Base-by-base conservation (phyloP, 35 echinoderm and acorn worm genomes). In the Ptychodera flava region DNA sequence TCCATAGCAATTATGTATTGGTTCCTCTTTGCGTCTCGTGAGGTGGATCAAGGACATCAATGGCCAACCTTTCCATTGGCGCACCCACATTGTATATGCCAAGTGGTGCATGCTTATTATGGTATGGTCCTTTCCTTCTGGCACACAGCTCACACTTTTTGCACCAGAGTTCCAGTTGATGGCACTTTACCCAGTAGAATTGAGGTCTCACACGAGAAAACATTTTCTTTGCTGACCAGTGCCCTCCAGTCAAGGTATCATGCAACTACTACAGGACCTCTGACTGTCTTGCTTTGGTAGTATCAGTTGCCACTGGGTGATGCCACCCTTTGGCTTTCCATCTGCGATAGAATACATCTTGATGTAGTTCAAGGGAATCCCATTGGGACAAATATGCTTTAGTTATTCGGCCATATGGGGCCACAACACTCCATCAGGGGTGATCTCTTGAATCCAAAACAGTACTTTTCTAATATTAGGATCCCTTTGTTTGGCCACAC, bases 21-120 rank as follows among this genome's bases (percentile, higher is more conserved):
- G 2, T 38, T 77, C n/a, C n/a, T n/a, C n/a, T n/a, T n/a, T n/a
- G n/a, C n/a, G n/a, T n/a, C n/a, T n/a, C n/a, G n/a, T n/a, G n/a
- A n/a, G n/a, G 36, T 94, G 90, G 83, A 1, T 87, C 87, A 16
- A 85, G 33, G 15, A 89, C 1, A 64, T 92, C 86, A 1, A 92
- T 75, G 1, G 91, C 91, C 1, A 92, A 38, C 45, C 91, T 0
- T 84, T 85, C 91, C 52, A 92, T 79, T 15, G 91, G 80, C 10
- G 33, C 31, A 33, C 82, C 85, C 0, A 78, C 36, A 0, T 15
- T 81, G 27, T 75, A 85, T 1, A 84, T 34, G 31, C 88, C 22
- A 36, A 94, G 35, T 16, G 35, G 79, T 30, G 89, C 89, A 34
- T 82, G 88, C 0, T 1, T 29, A n/a, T 86, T 90, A 1, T 77